A percentile compares a stretch with the other conserved stretches of the same genome.
Conservation (phyloP, 2,113 vertebrate species). For the Hoplias malabaricus region DNA sequence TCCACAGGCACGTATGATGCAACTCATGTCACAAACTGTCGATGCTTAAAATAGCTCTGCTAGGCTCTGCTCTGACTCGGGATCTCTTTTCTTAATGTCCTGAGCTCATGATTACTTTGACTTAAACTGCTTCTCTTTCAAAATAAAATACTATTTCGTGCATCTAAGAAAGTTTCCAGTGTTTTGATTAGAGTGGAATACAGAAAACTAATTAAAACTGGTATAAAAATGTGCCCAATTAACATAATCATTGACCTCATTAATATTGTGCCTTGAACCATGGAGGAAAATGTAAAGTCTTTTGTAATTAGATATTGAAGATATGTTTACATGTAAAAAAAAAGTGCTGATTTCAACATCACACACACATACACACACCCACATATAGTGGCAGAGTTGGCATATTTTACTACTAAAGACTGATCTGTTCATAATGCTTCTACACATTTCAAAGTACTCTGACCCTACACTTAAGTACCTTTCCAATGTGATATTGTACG, state of each 20-base stretch:
- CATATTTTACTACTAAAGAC: too few species aligned
- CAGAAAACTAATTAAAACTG: constrained; percentile 56
- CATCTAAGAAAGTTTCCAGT: constrained; percentile 26
- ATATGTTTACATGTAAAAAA: constrained; percentile 33
- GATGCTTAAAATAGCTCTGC: too few species aligned
- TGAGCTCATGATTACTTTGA: background rate
- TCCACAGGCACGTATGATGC: too few species aligned
- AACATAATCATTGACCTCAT: constrained; percentile 65
- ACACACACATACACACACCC: constrained; percentile 11
- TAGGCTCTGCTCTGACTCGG: too few species aligned
- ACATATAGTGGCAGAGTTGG: too few species aligned
- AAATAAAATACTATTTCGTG: constrained; percentile 22
- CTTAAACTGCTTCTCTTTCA: background rate
- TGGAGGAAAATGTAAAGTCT: constrained; percentile 36
- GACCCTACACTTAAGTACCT: background rate
- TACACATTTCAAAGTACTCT: too few species aligned
- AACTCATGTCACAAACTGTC: too few species aligned
- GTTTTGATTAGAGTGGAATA: constrained; percentile 46
- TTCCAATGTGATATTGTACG: too few species aligned
- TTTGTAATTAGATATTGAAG: constrained; percentile 51
- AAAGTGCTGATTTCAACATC: constrained; percentile 38
- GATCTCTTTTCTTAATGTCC: background rate
- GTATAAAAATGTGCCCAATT: constrained; percentile 52
- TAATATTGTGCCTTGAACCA: constrained; percentile 63
- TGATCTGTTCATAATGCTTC: too few species aligned